A percentile compares a stretch with the other conserved stretches of the same genome.
Evolutionary conservation across 2,113 vertebrate genomes (phyloP).

Genomic region (Ceratotherium simum): DNA sequence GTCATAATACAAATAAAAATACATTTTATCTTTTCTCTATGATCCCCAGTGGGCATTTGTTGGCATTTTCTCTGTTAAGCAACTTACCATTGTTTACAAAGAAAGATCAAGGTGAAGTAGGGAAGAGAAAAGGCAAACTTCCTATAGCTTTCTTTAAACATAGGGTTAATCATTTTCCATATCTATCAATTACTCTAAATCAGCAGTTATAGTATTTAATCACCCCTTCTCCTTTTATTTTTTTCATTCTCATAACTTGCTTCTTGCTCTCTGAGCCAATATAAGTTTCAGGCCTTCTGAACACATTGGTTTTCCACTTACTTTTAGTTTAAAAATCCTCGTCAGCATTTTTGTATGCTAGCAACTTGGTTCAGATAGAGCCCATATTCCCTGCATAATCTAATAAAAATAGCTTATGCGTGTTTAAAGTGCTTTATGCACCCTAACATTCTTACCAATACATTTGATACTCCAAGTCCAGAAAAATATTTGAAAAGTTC

Average conservation of each 20-base stretch:
- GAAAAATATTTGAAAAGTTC: constrained; percentile 56
- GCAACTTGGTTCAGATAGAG: constrained; percentile 39
- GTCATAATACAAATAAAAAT: neutral
- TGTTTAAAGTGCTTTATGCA: constrained; percentile 50
- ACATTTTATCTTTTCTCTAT: neutral
- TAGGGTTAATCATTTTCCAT: neutral
- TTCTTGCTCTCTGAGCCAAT: neutral
- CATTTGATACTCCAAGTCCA: constrained; percentile 9
- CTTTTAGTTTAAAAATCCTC: constrained; percentile 62
- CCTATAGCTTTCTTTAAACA: neutral
- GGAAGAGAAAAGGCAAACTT: neutral
- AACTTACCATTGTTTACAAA: constrained; percentile 17
- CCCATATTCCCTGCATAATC: neutral
- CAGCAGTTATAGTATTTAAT: constrained; percentile 3
- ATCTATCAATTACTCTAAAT: neutral
- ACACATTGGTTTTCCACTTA: neutral
- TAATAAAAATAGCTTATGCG: constrained; percentile 54
- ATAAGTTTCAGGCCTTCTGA: constrained; percentile 2
- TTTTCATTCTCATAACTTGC: neutral
- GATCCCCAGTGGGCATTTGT: neutral
- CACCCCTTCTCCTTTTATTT: neutral
- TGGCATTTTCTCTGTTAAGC: neutral
- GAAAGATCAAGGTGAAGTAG: neutral
- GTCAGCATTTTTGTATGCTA: constrained; percentile 41
- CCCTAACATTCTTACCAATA: constrained; percentile 44